Percentiles rank a stretch among this genome's conserved stretches.
phyloP scores from a whole-genome alignment of 2,113 vertebrate species.

The Antechinus flavipes region DNA sequence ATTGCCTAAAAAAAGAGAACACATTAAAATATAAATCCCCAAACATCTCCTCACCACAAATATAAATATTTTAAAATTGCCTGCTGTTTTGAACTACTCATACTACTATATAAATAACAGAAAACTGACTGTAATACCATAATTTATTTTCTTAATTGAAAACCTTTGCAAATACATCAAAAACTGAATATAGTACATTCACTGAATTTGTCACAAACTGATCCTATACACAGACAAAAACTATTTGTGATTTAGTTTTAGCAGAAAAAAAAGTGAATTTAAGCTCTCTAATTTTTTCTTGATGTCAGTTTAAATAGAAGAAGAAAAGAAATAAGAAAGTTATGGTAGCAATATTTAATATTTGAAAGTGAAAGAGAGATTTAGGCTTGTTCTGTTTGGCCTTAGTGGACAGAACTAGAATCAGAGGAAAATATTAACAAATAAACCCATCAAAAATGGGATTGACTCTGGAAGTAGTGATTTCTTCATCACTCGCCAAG shows the following conservation, averaged over 20 bases:
- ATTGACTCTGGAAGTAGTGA: neutral
- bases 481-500: neutral
- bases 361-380: neutral
- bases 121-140: neutral
- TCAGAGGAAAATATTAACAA: neutral
- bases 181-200: neutral
- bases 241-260: neutral
- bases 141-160: neutral
- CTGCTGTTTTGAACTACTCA: neutral
- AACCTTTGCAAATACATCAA: neutral
- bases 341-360: neutral
- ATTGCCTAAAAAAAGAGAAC: neutral
- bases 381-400: neutral
- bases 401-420: neutral
- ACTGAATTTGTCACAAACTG: neutral
- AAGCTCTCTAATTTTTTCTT: neutral
- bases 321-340: neutral
- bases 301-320: neutral
- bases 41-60: neutral
- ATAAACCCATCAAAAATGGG: neutral
- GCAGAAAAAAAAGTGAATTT: neutral
- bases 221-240: neutral
- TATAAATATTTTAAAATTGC: neutral
- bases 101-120: neutral
- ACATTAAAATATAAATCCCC: neutral